phyloP scores from a whole-genome alignment of 2,888 invertebrate genomes.

The Lomographa bimaculata region DNA sequence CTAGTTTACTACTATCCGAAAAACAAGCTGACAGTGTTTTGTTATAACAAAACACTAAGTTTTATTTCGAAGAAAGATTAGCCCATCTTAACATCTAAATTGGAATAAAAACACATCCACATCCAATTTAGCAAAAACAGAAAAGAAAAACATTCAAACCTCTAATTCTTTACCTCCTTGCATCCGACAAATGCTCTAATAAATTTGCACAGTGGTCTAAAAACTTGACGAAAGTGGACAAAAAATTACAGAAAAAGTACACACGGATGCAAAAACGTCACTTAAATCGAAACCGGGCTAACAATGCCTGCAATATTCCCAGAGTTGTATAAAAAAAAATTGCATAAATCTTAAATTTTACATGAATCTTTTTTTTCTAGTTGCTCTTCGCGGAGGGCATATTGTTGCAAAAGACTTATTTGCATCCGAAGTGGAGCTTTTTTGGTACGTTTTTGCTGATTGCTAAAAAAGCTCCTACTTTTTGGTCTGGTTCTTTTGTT shows the following conservation, averaged over 20 bases:
- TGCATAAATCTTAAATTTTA: conserved; percentile 62
- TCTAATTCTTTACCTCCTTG: conserved; percentile 40
- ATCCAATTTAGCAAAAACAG: conserved; percentile 20
- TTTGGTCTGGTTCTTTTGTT: conserved; percentile 58
- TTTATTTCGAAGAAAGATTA: too few relatives aligned
- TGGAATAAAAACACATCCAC: conserved; percentile 3
- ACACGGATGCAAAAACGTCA: conserved; percentile 53
- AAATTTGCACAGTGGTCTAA: conserved; percentile 62
- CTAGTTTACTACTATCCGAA: too few relatives aligned
- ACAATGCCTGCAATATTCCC: conserved; percentile 70
- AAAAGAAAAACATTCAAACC: conserved; percentile 18
- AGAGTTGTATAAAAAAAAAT: conserved; percentile 32
- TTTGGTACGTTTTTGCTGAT: conserved; percentile 66
- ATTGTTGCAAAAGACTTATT: conserved; percentile 69
- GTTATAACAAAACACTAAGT: too few relatives aligned
- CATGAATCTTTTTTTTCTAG: conserved; percentile 35
- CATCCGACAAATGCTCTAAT: conserved; percentile 60
- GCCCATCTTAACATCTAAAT: background rate
- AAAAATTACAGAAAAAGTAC: conserved; percentile 52
- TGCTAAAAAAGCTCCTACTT: conserved; percentile 64
- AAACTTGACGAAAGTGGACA: conserved; percentile 68
- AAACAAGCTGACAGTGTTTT: too few relatives aligned
- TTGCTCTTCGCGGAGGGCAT: conserved; percentile 61
- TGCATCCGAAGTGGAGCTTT: conserved; percentile 67
- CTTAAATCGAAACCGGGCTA: conserved; percentile 69